Evolutionary conservation across 2,888 invertebrate species (phyloP), one percentile per base, ranked within the genome.

Genomic region (Steinernema scapterisci): DNA sequence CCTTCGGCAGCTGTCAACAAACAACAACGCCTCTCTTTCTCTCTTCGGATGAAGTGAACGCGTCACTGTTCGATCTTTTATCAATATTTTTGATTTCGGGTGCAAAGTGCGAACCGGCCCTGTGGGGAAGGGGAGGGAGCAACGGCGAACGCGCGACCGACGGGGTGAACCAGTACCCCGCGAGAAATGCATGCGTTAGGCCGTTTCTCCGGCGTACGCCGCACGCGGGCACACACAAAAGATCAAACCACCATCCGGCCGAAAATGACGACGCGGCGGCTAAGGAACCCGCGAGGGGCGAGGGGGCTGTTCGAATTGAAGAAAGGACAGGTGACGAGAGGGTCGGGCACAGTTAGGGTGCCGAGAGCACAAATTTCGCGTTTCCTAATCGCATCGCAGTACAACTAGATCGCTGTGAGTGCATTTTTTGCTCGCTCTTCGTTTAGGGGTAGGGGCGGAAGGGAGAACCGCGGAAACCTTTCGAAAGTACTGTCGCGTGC

Each of bases 361-460:
- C 63, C 63, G 38, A 25, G 63, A 63, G 63, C 63, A 63, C 63
- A 63, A 63, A 63, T 31, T 63, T 63, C 63, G 63, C 63, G 31
- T 31, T 31, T 16, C 63, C 7, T 63, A 63, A 63, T 63, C 63
- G 63, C 63, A 63, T 63, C 63, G 27, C 63, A 63, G 63, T 63
- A 27, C 63, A 63, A 63, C 63, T 63, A 63, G 63, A 63, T 63
- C 63, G 63, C 63, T 63, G 16, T 38, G 38, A 27, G 63, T 63
- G 63, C 63, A 63, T 31, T 63, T 63, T 63, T 63, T 63, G 27
- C 16, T 48, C 48, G 6, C 5, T 38, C 38, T 38, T 38, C 9
- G 5, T 3, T 9, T 38, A 9, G 9, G 9, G 9, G 38, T 6
- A 38, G 38, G 5, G 9, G 9, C 3, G 38, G 9, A 38, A 38